A percentile compares a stretch with the other conserved stretches of the same genome.
Conservation (phyloP, 2,113 vertebrate species). For the Diadophis punctatus region DNA sequence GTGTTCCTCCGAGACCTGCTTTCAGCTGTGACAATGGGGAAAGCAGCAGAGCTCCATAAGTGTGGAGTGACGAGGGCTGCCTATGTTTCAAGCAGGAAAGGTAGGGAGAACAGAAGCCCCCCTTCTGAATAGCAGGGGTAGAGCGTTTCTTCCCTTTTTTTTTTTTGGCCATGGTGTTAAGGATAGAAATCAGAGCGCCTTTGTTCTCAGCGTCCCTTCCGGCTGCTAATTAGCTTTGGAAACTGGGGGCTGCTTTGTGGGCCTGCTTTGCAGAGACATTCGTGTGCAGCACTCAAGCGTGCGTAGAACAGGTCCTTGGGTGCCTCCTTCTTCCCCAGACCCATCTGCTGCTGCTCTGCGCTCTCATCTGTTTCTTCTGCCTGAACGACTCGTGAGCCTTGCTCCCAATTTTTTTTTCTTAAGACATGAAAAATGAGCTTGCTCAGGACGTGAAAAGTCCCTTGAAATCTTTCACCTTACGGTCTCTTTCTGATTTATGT, state of each 20-base stretch:
- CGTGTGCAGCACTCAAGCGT: not conserved
- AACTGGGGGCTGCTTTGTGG: not conserved
- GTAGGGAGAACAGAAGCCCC: not conserved
- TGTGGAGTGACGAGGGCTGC: not conserved
- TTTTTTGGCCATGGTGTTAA: not conserved
- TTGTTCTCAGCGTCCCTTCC: not conserved
- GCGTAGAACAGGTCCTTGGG: not conserved
- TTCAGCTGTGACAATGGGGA: not conserved
- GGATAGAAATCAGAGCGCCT: not conserved
- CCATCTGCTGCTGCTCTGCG: not conserved
- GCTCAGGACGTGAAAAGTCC: not conserved
- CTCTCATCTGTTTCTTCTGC: not conserved
- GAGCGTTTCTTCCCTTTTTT: not conserved
- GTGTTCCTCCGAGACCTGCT: not conserved
- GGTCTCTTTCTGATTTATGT: not conserved
- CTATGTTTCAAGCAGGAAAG: not conserved
- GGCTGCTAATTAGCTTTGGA: not conserved
- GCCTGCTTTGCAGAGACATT: accelerated
- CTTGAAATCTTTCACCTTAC: not conserved
- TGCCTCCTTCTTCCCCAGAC: not conserved
- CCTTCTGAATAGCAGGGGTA: not conserved
- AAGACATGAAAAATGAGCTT: not conserved
- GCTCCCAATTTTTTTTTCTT: not conserved
- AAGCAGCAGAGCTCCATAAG: not conserved
- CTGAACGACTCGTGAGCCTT: not conserved